Evolutionary conservation across 2,797 vertebrate species (phyloP).

Genomic region (Halcyon leucocephala): DNA sequence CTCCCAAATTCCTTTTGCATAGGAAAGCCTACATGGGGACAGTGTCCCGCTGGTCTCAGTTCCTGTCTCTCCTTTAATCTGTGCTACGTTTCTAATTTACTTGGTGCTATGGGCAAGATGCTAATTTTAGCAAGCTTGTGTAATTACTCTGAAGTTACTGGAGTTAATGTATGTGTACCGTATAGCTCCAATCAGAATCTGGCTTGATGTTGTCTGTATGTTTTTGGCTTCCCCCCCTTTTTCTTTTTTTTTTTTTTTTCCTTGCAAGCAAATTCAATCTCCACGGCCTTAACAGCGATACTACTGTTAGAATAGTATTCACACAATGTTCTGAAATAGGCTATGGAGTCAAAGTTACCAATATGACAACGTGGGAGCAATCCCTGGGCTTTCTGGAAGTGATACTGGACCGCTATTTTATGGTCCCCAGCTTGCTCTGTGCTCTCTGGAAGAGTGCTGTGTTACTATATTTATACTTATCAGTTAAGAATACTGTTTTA

Average conservation of each 20-base stretch:
- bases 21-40: neutral
- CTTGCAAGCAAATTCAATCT: neutral
- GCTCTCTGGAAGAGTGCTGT: neutral
- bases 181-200: neutral
- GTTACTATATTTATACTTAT: constrained; percentile 23
- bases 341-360: neutral
- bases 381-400: neutral
- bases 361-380: neutral
- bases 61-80: constrained; percentile 19
- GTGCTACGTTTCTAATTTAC: constrained; percentile 35
- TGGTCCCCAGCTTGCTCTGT: neutral
- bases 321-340: neutral
- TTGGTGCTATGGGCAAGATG: neutral
- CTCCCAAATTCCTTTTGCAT: neutral
- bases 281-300: neutral
- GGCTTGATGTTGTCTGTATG: neutral
- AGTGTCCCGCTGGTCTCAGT: neutral
- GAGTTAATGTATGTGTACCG: neutral
- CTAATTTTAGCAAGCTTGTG: constrained; percentile 58
- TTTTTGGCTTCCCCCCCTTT: neutral
- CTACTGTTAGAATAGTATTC: neutral
- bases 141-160: constrained; percentile 52
- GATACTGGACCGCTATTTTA: neutral
- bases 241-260: neutral
- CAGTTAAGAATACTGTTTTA: constrained; percentile 20